Percentiles rank a stretch among this genome's conserved stretches.
Conservation (phyloP, 2,113 vertebrate genomes). For the Rhombomys opimus region DNA sequence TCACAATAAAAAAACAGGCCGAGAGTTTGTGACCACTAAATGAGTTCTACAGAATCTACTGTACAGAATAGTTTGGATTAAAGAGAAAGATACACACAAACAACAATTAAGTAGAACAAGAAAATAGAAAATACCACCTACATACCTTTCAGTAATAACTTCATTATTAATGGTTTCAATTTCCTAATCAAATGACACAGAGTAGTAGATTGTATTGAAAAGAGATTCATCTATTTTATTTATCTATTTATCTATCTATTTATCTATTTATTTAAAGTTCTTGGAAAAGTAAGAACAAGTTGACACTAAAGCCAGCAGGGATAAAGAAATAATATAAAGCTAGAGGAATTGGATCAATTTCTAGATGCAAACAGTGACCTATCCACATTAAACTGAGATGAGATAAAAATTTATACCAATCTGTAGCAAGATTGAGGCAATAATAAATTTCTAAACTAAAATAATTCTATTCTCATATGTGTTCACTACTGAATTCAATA, state of each 20-base stretch:
- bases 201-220: neutral
- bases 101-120: neutral
- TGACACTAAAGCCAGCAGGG: neutral
- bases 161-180: neutral
- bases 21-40: neutral
- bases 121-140: neutral
- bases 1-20: neutral
- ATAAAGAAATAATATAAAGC: neutral
- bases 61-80: neutral
- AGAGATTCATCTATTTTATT: neutral
- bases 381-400: neutral
- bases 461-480: neutral
- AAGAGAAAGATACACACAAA: neutral
- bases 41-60: neutral
- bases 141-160: neutral
- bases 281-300: neutral
- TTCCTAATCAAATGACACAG: neutral
- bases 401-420: neutral
- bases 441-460: neutral
- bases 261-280: neutral
- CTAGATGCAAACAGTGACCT: neutral
- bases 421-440: neutral
- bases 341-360: neutral
- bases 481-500: neutral
- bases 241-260: neutral